These are phyloP conservation scores for Neopipo cinnamomea DNA, from an alignment of 2,113 vertebrate genomes.

Conservation along the genomic window DNA sequence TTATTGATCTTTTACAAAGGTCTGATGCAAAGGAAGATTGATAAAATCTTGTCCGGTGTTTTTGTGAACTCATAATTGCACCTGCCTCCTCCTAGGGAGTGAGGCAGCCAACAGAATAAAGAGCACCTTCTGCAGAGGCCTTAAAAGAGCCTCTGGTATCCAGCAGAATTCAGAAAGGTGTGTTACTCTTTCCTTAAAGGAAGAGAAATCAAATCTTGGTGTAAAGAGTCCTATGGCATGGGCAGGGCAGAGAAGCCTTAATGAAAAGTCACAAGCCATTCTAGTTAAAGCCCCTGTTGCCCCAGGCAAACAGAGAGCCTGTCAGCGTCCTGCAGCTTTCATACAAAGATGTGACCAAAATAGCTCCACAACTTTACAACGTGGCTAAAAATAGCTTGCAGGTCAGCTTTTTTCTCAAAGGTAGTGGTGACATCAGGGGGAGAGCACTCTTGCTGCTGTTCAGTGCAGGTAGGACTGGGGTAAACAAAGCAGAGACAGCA, in stretches of 20 bases:
- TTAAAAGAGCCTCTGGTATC: background rate
- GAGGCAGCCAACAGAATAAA: background rate
- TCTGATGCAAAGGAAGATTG: background rate
- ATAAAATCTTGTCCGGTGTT: background rate
- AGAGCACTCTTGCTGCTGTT: background rate
- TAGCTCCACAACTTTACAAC: conserved; percentile 45
- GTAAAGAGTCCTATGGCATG: background rate
- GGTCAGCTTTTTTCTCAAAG: conserved; percentile 55
- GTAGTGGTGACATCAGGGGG: background rate
- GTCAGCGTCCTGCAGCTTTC: conserved; percentile 32
- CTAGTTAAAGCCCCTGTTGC: conserved; percentile 19
- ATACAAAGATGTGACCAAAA: conserved; percentile 38
- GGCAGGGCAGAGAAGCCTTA: background rate
- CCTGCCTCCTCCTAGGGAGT: background rate
- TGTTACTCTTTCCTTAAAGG: background rate
- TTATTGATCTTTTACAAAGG: conserved; percentile 1
- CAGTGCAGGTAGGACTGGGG: background rate
- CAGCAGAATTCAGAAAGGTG: background rate
- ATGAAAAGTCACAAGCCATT: background rate
- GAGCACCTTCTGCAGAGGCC: background rate
- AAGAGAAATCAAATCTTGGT: background rate
- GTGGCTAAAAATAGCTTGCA: conserved; percentile 50
- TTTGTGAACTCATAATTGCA: background rate
- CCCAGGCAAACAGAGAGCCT: conserved; percentile 1
- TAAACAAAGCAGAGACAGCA: background rate